These are phyloP conservation scores for Thunnus thynnus DNA, from an alignment of 2,113 vertebrate genomes.

Conservation along the genomic window DNA sequence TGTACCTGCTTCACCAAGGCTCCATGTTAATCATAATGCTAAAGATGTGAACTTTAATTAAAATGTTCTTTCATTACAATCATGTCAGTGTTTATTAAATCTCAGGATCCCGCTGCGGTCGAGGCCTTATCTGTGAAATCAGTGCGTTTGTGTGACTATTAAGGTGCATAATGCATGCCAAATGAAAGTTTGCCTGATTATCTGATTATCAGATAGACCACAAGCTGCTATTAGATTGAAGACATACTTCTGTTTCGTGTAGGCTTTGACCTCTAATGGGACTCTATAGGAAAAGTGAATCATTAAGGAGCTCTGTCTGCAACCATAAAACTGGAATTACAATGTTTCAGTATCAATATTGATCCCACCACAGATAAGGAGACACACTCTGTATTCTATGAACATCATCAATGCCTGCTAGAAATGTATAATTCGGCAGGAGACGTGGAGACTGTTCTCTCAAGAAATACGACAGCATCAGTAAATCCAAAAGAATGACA, in stretches of 20 bases:
- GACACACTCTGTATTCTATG: background rate
- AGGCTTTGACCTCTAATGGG: slow-evolving; percentile 35
- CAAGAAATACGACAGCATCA: background rate
- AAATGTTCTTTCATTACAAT: slow-evolving; percentile 53
- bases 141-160: slow-evolving; percentile 41
- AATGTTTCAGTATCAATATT: slow-evolving; percentile 9
- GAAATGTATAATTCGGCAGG: background rate
- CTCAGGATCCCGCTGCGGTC: slow-evolving; percentile 9
- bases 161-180: slow-evolving; percentile 36
- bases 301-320: slow-evolving; percentile 34
- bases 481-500: background rate
- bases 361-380: background rate
- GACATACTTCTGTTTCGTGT: slow-evolving; percentile 17
- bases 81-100: slow-evolving; percentile 57
- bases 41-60: slow-evolving; percentile 73
- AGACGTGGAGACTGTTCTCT: background rate
- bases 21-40: slow-evolving; percentile 54
- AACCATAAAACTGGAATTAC: slow-evolving; percentile 28
- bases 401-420: background rate
- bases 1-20: slow-evolving; percentile 59
- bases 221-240: slow-evolving; percentile 41
- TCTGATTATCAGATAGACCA: slow-evolving; percentile 45
- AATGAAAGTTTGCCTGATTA: slow-evolving; percentile 45
- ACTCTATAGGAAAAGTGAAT: slow-evolving; percentile 26
- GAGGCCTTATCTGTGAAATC: slow-evolving; percentile 45